Evolutionary conservation across 2,888 invertebrate species (phyloP).

Genomic region (Dusona sp.): DNA sequence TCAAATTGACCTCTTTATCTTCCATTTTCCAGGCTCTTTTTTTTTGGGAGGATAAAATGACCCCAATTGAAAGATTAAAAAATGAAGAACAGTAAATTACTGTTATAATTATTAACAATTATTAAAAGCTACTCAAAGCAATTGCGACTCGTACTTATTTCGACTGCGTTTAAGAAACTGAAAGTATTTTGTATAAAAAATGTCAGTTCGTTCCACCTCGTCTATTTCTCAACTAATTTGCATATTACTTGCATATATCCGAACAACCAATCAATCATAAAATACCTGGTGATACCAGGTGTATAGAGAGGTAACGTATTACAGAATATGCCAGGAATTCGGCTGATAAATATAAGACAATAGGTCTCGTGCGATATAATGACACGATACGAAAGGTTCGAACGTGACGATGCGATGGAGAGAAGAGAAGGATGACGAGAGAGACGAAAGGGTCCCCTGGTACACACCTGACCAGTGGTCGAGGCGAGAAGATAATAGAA

Average conservation of each 20-base stretch:
- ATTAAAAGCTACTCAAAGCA: too few relatives aligned
- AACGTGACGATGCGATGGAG: constrained; percentile 24
- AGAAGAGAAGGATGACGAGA: constrained; percentile 42
- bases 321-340: not conserved
- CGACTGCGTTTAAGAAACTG: too few relatives aligned
- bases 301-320: not conserved
- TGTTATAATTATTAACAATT: not conserved
- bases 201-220: not conserved
- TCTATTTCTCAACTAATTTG: not conserved
- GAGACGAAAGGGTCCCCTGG: constrained; percentile 16
- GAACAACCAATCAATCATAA: not conserved
- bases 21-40: too few relatives aligned
- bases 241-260: not conserved
- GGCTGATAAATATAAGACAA: constrained; percentile 11
- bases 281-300: not conserved
- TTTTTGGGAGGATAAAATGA: too few relatives aligned
- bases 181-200: not conserved
- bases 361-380: constrained; percentile 59
- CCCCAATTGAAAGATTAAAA: not conserved
- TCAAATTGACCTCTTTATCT: not conserved
- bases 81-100: not conserved
- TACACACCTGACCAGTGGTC: constrained; percentile 45
- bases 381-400: constrained; percentile 52
- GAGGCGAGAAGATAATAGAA: constrained; percentile 48
- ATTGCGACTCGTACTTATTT: too few relatives aligned